phyloP scores from a whole-genome alignment of 2,797 vertebrate species.

The Catostomus latipinnis region DNA sequence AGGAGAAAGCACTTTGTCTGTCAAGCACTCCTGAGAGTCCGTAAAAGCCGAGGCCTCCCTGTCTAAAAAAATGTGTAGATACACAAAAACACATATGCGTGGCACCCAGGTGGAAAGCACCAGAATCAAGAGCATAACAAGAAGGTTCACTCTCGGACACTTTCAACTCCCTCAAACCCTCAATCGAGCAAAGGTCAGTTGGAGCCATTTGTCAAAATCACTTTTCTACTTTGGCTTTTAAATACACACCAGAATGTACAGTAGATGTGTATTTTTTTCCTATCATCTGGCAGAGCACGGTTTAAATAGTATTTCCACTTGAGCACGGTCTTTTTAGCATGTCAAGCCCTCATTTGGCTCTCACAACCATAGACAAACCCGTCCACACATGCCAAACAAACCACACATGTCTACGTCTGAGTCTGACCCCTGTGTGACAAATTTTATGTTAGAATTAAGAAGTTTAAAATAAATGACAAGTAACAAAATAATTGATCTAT shows the following conservation, averaged over 20 bases:
- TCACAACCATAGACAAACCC: too few relatives aligned
- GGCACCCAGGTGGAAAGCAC: constrained; percentile 19
- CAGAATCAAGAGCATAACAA: background rate
- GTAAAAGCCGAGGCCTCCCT: too few relatives aligned
- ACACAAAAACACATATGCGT: background rate
- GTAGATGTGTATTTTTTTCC: background rate
- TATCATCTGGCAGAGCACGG: too few relatives aligned
- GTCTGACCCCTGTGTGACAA: too few relatives aligned
- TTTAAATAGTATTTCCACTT: too few relatives aligned
- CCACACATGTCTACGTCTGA: too few relatives aligned
- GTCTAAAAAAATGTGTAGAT: background rate
- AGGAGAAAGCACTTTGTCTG: constrained; percentile 29
- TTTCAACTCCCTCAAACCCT: background rate
- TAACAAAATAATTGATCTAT: too few relatives aligned
- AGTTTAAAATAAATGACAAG: too few relatives aligned
- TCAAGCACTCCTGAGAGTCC: background rate
- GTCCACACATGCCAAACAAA: too few relatives aligned
- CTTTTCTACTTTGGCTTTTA: constrained; percentile 2
- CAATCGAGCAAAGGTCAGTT: constrained; percentile 12
- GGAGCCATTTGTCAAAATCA: constrained; percentile 13
- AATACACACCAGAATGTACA: background rate
- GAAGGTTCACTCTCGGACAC: background rate
- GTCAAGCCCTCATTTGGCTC: too few relatives aligned
- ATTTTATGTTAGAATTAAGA: too few relatives aligned
- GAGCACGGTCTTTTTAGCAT: too few relatives aligned